phyloP scores from a whole-genome alignment of 2,113 vertebrate genomes.

The Sander vitreus region DNA sequence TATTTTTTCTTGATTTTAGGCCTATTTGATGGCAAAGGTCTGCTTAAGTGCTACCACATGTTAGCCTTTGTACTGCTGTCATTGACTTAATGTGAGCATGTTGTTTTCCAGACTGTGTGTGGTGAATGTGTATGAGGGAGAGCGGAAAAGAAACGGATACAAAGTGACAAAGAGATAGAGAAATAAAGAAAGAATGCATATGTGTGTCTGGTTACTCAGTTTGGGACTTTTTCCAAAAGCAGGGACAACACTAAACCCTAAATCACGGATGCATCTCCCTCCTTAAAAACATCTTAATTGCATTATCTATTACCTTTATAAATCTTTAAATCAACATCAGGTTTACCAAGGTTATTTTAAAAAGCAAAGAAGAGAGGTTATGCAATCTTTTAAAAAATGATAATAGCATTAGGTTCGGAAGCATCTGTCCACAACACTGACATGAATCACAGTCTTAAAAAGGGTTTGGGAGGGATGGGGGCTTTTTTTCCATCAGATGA shows the following conservation, averaged over 20 bases:
- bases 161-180: conserved; percentile 11
- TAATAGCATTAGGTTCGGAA: conserved; percentile 24
- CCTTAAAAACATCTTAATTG: not conserved
- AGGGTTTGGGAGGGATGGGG: conserved; percentile 12
- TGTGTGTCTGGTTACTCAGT: conserved; percentile 30
- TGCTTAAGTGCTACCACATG: conserved; percentile 77
- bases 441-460: conserved; percentile 31
- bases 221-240: conserved; percentile 1
- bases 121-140: conserved; percentile 45
- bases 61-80: conserved; percentile 66
- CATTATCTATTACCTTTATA: conserved; percentile 20
- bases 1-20: conserved; percentile 50
- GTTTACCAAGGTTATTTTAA: conserved; percentile 42
- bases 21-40: conserved; percentile 61
- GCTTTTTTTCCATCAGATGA: conserved; percentile 37
- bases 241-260: conserved; percentile 1
- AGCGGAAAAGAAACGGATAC: conserved; percentile 4
- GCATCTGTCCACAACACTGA: conserved; percentile 29
- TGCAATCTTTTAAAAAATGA: conserved; percentile 35
- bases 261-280: conserved; percentile 11
- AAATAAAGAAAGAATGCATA: conserved; percentile 18
- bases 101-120: conserved; percentile 71
- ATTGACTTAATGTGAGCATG: conserved; percentile 58
- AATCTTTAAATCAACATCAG: conserved; percentile 5
- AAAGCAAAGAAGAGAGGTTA: conserved; percentile 12